These are phyloP conservation scores for Sardina pilchardus DNA, from an alignment of 2,113 vertebrate genomes.

Conservation along the genomic window DNA sequence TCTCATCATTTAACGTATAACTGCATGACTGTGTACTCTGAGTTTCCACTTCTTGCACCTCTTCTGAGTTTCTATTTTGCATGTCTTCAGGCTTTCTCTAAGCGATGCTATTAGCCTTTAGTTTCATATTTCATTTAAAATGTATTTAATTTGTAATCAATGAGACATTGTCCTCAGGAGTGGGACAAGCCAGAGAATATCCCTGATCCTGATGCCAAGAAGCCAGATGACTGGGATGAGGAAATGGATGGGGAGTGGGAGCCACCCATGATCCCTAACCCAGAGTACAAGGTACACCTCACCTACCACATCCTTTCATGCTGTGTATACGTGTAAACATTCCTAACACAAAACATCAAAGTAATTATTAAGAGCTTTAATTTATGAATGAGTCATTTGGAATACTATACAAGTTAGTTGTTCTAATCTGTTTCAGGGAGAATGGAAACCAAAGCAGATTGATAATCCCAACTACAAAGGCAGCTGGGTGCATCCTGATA, in stretches of 20 bases:
- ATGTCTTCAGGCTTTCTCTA: background rate
- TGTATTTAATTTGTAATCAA: background rate
- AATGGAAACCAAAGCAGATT: constrained; percentile 81
- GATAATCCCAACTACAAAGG: constrained; percentile 79
- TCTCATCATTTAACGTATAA: background rate
- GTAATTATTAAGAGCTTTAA: background rate
- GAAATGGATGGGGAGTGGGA: constrained; percentile 80
- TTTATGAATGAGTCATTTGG: background rate
- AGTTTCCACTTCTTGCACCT: background rate
- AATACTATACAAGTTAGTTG: background rate
- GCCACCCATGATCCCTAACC: constrained; percentile 78
- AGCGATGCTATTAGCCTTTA: background rate
- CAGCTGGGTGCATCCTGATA: constrained; percentile 80
- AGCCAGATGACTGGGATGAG: constrained; percentile 79
- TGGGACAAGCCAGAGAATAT: constrained; percentile 81
- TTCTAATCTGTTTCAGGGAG: constrained; percentile 65
- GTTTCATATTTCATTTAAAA: background rate
- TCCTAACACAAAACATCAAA: background rate
- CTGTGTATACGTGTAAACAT: background rate
- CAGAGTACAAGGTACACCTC: constrained; percentile 74
- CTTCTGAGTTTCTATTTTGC: background rate
- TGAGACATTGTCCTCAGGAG: constrained; percentile 62
- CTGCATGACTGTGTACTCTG: background rate
- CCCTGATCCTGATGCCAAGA: constrained; percentile 78
- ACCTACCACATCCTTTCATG: background rate